These are phyloP conservation scores for Alca torda DNA, from an alignment of 2,797 vertebrate species.

Conservation along the genomic window DNA sequence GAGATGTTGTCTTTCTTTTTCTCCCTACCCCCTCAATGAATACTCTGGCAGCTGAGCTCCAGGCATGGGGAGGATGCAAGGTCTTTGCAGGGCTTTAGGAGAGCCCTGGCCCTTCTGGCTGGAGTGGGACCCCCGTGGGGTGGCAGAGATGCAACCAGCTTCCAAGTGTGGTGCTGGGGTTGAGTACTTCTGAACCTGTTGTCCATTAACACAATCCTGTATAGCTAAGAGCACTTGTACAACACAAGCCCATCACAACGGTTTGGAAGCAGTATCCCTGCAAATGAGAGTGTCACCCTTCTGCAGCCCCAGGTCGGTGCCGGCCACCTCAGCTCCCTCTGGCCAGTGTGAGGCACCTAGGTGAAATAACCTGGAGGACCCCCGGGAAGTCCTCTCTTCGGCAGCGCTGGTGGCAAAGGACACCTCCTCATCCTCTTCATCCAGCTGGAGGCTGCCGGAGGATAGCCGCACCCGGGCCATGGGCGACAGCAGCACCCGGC, in stretches of 20 bases:
- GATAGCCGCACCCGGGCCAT: conserved; percentile 87
- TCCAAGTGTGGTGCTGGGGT: neutral
- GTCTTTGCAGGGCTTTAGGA: neutral
- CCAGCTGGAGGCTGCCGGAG: conserved; percentile 91
- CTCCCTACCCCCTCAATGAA: fast-evolving
- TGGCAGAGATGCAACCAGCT: neutral
- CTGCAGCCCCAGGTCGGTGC: neutral
- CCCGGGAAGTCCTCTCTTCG: conserved; percentile 45
- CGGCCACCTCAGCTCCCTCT: neutral
- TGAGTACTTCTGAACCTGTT: neutral
- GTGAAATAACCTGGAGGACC: conserved; percentile 72
- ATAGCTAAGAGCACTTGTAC: neutral
- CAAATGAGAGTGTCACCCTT: neutral
- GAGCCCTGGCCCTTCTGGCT: neutral
- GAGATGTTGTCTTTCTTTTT: neutral
- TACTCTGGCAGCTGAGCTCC: neutral
- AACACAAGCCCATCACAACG: neutral
- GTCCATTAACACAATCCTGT: neutral
- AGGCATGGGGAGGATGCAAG: neutral
- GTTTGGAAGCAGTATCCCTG: neutral
- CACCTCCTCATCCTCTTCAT: conserved; percentile 84
- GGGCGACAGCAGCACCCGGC: conserved; percentile 75
- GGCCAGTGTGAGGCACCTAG: neutral
- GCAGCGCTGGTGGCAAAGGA: neutral
- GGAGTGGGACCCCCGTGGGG: fast-evolving